A percentile compares a stretch with the other conserved stretches of the same genome.
phyloP scores from a whole-genome alignment of 1,140 invertebrate species.

The Acromyrmex charruanus region DNA sequence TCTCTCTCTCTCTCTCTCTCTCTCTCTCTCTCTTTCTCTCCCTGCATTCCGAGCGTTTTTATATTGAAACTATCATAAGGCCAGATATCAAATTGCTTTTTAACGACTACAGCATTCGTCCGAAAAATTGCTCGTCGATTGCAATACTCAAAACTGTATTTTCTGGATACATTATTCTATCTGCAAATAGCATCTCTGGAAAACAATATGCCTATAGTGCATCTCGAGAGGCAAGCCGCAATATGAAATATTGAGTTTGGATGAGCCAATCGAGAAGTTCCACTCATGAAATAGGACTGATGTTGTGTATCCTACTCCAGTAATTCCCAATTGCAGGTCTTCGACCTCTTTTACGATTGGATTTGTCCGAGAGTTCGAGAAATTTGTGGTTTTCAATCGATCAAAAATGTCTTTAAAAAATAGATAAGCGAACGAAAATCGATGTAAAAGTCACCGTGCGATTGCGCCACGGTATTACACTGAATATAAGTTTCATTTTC shows the following conservation, averaged over 20 bases:
- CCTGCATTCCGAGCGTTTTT: not conserved
- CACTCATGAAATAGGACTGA: conserved; percentile 46
- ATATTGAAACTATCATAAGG: not conserved
- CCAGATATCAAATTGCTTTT: conserved; percentile 12
- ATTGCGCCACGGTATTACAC: not conserved
- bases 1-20: too few species aligned
- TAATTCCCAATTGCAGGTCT: conserved; percentile 49
- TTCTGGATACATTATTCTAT: conserved; percentile 19
- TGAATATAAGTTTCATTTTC: not conserved
- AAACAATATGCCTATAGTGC: conserved; percentile 60
- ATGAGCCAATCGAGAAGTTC: conserved; percentile 54
- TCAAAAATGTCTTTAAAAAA: conserved; percentile 18
- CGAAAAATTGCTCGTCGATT: conserved; percentile 38
- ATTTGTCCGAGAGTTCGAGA: conserved; percentile 26
- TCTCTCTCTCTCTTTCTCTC: not conserved
- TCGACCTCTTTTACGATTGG: conserved; percentile 54
- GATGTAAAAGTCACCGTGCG: not conserved
- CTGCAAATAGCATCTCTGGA: conserved; percentile 41
- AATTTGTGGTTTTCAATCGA: not conserved
- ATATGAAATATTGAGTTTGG: conserved; percentile 63
- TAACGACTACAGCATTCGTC: not conserved
- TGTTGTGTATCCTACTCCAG: conserved; percentile 37
- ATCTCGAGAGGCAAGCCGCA: conserved; percentile 47
- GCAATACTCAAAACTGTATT: conserved; percentile 33
- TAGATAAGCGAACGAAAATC: not conserved